Evolutionary conservation across 2,113 vertebrate species (phyloP).

Genomic region (Arizona elegans): DNA sequence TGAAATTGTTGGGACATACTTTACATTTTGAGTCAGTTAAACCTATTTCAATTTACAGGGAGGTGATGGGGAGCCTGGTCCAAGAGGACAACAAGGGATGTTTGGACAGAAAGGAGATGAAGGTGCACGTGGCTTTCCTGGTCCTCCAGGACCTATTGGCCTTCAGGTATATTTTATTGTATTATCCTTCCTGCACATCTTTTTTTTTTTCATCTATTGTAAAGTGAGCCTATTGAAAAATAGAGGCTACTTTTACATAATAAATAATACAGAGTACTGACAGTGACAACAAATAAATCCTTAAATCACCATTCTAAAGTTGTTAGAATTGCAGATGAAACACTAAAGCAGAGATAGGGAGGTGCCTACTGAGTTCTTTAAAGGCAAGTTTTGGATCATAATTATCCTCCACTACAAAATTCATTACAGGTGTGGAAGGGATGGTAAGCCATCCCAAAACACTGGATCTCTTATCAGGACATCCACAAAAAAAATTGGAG

Average conservation of each 20-base stretch:
- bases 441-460: neutral
- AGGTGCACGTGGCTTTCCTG: slow-evolving; percentile 92
- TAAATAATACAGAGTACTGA: neutral
- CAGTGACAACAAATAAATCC: neutral
- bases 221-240: slow-evolving; percentile 6
- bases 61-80: slow-evolving; percentile 92
- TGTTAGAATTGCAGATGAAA: neutral
- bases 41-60: slow-evolving; percentile 72
- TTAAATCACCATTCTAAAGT: neutral
- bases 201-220: neutral
- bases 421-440: neutral
- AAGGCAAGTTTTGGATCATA: neutral
- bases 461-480: neutral
- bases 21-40: neutral
- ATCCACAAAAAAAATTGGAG: neutral
- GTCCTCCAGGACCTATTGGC: slow-evolving; percentile 93
- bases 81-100: slow-evolving; percentile 96
- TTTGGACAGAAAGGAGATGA: slow-evolving; percentile 98
- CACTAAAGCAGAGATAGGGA: neutral
- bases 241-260: neutral
- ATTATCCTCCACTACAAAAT: neutral
- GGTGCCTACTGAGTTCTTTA: neutral
- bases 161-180: slow-evolving; percentile 80
- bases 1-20: neutral
- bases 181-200: neutral